Conservation (phyloP, 2,888 invertebrate species). For the Eupelmus urozonus region DNA sequence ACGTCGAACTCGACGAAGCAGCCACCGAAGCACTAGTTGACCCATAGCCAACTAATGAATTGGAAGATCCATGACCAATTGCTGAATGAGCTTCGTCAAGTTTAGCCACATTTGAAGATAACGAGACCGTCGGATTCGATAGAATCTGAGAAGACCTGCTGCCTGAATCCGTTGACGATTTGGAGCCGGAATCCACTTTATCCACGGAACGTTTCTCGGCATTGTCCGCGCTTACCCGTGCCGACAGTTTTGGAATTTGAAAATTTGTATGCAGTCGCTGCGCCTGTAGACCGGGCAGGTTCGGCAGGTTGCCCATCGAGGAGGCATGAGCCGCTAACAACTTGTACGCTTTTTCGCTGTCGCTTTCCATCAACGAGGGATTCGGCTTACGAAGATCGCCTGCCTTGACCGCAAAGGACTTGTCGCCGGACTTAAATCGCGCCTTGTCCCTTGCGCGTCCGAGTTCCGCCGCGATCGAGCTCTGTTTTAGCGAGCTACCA, state of each 20-base stretch:
- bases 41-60: constrained; percentile 40
- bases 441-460: constrained; percentile 82
- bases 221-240: constrained; percentile 75
- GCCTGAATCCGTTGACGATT: constrained; percentile 40
- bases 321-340: constrained; percentile 77
- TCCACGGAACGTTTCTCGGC: constrained; percentile 66
- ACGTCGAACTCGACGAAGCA: constrained; percentile 29
- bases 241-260: constrained; percentile 91
- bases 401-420: constrained; percentile 81
- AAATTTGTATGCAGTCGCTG: constrained; percentile 88
- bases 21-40: neutral
- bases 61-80: constrained; percentile 57
- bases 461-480: constrained; percentile 79
- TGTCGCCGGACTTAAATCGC: constrained; percentile 81
- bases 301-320: constrained; percentile 66
- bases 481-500: constrained; percentile 82
- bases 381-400: constrained; percentile 82
- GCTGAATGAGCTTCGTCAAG: constrained; percentile 53
- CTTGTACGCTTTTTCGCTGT: constrained; percentile 83
- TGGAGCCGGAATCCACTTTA: constrained; percentile 58
- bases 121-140: constrained; percentile 61
- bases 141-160: constrained; percentile 51
- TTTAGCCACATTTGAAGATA: constrained; percentile 61
- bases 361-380: constrained; percentile 83
- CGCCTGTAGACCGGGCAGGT: constrained; percentile 79